These are phyloP conservation scores for Beroe ovata DNA, from an alignment of 37 sponge, comb jelly and placozoan genomes.

Conservation along the genomic window DNA sequence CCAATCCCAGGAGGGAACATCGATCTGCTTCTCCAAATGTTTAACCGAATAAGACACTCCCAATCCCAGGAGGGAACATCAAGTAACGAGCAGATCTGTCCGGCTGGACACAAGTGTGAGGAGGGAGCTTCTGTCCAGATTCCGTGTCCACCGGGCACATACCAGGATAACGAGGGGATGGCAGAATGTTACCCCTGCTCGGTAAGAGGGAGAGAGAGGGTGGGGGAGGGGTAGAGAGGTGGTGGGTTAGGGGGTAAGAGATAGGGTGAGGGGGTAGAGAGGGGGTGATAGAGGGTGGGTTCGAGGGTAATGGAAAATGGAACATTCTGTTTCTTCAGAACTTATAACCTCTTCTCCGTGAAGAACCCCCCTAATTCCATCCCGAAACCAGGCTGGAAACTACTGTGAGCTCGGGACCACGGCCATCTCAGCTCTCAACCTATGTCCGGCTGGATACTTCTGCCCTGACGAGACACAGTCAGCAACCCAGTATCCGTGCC, in stretches of 20 bases:
- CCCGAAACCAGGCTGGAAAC: constrained; percentile 38
- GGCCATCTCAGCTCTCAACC: neutral
- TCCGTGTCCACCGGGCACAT: constrained; percentile 46
- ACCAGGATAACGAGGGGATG: constrained; percentile 55
- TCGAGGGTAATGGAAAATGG: no score
- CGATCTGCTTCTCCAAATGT: no score
- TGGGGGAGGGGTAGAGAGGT: no score
- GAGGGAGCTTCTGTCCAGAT: constrained; percentile 3
- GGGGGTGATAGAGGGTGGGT: no score
- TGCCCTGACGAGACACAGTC: constrained; percentile 54
- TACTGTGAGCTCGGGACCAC: neutral
- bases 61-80: constrained; percentile 14
- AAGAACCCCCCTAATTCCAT: no score
- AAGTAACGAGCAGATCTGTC: constrained; percentile 35
- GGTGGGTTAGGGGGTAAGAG: no score
- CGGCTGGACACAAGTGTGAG: constrained; percentile 13
- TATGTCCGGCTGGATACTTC: constrained; percentile 69
- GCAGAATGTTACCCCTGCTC: neutral
- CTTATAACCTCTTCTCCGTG: no score
- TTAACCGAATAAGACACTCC: no score
- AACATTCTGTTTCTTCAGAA: no score
- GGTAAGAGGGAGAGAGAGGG: no score
- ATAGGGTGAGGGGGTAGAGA: no score
- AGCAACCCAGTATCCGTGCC: constrained; percentile 50
- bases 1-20: constrained; percentile 7